Conservation (phyloP, 2,797 vertebrate genomes). For the Danio aesculapii region DNA sequence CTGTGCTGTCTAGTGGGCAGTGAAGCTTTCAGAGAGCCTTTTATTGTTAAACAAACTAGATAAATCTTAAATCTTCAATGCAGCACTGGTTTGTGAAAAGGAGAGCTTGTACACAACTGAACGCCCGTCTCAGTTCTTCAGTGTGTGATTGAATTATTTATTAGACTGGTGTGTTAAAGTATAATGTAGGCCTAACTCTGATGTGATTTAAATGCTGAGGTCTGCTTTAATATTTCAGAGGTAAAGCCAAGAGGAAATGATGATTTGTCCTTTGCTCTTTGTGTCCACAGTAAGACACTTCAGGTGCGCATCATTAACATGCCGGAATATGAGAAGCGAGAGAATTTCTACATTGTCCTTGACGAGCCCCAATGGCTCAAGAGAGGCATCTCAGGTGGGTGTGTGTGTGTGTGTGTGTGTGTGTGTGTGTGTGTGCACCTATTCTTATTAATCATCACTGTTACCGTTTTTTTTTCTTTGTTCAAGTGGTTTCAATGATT, state of each 20-base stretch:
- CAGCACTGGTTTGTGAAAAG: slow-evolving; percentile 15
- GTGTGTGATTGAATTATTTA: slow-evolving; percentile 71
- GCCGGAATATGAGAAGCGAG: slow-evolving; percentile 92
- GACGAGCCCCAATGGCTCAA: slow-evolving; percentile 93
- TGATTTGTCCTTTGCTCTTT: slow-evolving; percentile 46
- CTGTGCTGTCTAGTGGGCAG: neutral
- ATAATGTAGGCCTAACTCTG: slow-evolving; percentile 65
- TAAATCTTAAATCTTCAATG: slow-evolving; percentile 22
- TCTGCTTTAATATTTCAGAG: slow-evolving; percentile 65
- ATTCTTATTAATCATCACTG: neutral
- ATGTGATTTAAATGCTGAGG: slow-evolving; percentile 70
- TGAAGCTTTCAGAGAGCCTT: neutral
- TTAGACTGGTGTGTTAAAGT: slow-evolving; percentile 65
- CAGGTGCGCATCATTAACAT: slow-evolving; percentile 89
- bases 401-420: too few species aligned
- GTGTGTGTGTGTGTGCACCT: slow-evolving; percentile 15
- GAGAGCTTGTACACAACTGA: slow-evolving; percentile 13
- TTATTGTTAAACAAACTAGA: neutral
- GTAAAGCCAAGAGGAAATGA: slow-evolving; percentile 43
- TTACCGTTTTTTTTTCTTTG: neutral
- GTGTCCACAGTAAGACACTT: slow-evolving; percentile 83
- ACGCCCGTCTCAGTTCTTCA: slow-evolving; percentile 32
- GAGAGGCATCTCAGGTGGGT: slow-evolving; percentile 91
- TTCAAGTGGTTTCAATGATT: neutral
- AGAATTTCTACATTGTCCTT: slow-evolving; percentile 91